Conservation (phyloP, 2,797 vertebrate genomes). For the Agapornis canus region DNA sequence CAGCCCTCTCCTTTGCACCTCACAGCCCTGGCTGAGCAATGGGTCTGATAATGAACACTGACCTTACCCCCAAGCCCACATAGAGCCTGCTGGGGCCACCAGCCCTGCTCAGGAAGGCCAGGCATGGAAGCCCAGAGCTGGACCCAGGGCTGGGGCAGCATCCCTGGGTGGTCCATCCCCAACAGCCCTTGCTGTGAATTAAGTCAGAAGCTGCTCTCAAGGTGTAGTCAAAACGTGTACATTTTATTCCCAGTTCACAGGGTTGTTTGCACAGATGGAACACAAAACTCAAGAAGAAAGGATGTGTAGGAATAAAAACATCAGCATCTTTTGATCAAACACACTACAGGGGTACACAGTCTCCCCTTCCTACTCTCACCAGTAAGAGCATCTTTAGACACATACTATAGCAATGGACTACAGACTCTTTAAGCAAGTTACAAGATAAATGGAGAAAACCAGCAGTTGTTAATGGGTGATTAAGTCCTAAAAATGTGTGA, state of each 20-base stretch:
- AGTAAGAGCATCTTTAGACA: conserved; percentile 68
- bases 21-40: neutral
- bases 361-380: conserved; percentile 61
- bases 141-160: neutral
- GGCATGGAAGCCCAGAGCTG: neutral
- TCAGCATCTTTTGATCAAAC: conserved; percentile 62
- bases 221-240: conserved; percentile 69
- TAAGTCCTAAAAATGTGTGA: conserved; percentile 45
- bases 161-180: neutral
- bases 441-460: conserved; percentile 68
- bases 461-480: conserved; percentile 55
- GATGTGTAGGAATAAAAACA: conserved; percentile 67
- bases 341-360: conserved; percentile 67
- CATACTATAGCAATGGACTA: conserved; percentile 65
- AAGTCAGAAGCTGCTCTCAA: conserved; percentile 65
- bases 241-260: conserved; percentile 72
- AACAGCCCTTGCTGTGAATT: neutral
- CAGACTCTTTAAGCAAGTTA: conserved; percentile 67
- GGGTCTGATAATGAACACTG: neutral
- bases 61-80: neutral
- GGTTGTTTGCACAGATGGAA: conserved; percentile 71
- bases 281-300: conserved; percentile 68
- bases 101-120: neutral
- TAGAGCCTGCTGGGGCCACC: neutral
- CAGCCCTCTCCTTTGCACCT: neutral